Evolutionary conservation across 2,113 vertebrate genomes (phyloP).

Genomic region (Dromiciops gliroides): DNA sequence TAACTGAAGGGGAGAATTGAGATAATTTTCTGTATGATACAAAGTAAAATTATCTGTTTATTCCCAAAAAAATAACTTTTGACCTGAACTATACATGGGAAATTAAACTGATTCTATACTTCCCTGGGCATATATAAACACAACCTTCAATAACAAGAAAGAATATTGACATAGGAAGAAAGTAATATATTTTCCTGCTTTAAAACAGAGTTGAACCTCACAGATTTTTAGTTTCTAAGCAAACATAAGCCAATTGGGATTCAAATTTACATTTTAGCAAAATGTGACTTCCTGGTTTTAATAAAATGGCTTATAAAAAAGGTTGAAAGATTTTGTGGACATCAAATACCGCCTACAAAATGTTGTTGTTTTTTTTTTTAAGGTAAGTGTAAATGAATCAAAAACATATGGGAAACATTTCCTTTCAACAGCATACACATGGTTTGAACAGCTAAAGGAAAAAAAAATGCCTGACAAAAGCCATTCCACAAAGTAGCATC

Average conservation of each 20-base stretch:
- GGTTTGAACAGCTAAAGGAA: constrained; percentile 50
- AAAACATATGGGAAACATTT: constrained; percentile 62
- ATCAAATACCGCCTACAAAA: constrained; percentile 65
- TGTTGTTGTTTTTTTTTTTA: constrained; percentile 65
- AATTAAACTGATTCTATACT: constrained; percentile 26
- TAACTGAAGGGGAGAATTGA: not conserved
- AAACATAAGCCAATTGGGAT: constrained; percentile 34
- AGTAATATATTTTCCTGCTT: not conserved
- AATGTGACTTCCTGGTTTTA: constrained; percentile 50
- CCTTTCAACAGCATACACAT: constrained; percentile 67
- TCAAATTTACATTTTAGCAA: constrained; percentile 45
- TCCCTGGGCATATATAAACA: not conserved
- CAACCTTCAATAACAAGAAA: not conserved
- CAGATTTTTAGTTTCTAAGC: constrained; percentile 44
- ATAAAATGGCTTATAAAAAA: constrained; percentile 64
- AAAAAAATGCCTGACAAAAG: not conserved
- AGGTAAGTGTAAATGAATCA: constrained; percentile 61
- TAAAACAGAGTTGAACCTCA: not conserved
- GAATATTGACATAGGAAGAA: not conserved
- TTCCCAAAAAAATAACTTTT: not conserved
- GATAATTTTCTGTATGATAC: not conserved
- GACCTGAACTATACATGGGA: constrained; percentile 1
- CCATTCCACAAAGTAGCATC: not conserved
- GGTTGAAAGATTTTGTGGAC: constrained; percentile 48
- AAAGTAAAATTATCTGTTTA: not conserved